Evolutionary conservation across 2,113 vertebrate species (phyloP).

Genomic region (Otis tarda): DNA sequence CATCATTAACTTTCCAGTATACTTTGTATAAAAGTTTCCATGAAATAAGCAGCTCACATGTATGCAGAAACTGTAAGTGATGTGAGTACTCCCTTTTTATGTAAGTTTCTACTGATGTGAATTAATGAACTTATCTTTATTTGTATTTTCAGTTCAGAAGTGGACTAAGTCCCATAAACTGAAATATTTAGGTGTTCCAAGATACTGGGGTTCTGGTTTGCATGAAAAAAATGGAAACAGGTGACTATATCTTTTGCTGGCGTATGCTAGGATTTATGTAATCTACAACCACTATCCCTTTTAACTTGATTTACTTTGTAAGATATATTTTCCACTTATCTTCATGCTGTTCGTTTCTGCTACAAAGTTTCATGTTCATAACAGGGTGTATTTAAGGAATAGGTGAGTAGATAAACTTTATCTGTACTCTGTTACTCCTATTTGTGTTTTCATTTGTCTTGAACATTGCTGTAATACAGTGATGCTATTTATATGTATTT

Average conservation of each 20-base stretch:
- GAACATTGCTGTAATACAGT: not conserved
- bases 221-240: slow-evolving; percentile 88
- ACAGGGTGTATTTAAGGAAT: not conserved
- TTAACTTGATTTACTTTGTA: not conserved
- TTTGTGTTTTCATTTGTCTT: not conserved
- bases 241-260: slow-evolving; percentile 72
- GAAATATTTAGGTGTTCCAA: slow-evolving; percentile 90
- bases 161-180: slow-evolving; percentile 88
- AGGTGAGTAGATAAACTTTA: not conserved
- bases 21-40: not conserved
- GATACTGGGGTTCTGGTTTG: slow-evolving; percentile 94
- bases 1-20: not conserved
- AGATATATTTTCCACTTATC: not conserved
- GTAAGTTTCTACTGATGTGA: not conserved
- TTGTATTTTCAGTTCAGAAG: slow-evolving; percentile 84
- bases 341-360: not conserved
- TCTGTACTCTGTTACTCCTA: not conserved
- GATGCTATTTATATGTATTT: not conserved
- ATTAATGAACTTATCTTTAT: slow-evolving; percentile 31
- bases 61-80: not conserved
- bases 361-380: not conserved
- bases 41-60: slow-evolving; percentile 1
- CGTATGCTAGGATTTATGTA: not conserved
- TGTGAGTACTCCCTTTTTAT: not conserved
- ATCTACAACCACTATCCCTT: not conserved